These are phyloP conservation scores for Vidua chalybeata DNA, from an alignment of 2,113 vertebrate species.

Conservation along the genomic window DNA sequence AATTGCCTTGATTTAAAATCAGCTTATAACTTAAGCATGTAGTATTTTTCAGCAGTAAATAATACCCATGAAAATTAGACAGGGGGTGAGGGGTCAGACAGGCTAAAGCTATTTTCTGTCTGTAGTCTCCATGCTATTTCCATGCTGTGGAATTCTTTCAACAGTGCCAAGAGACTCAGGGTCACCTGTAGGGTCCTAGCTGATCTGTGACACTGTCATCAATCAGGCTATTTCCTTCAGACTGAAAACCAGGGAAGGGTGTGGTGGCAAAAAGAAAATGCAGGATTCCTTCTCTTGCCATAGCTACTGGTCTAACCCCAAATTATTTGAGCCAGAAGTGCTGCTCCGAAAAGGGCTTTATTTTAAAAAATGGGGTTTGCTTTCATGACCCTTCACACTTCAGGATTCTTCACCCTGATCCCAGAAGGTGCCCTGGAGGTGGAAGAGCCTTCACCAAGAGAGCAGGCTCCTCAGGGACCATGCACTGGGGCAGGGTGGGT, in stretches of 20 bases:
- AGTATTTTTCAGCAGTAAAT: not conserved
- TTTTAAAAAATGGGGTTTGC: not conserved
- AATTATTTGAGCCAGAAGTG: not conserved
- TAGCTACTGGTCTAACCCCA: not conserved
- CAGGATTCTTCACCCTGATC: not conserved
- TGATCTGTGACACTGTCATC: not conserved
- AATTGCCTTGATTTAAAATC: slow-evolving; percentile 21
- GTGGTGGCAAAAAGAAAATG: not conserved
- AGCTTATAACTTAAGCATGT: not conserved
- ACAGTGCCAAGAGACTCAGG: not conserved
- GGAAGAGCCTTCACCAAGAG: not conserved
- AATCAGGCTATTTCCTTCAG: not conserved
- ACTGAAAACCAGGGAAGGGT: not conserved
- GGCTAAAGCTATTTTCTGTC: not conserved
- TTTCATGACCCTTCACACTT: not conserved
- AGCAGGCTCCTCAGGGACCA: not conserved
- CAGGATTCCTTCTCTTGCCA: not conserved
- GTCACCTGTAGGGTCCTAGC: not conserved
- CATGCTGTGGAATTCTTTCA: not conserved
- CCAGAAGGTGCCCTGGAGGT: not conserved
- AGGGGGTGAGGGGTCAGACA: not conserved
- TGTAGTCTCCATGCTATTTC: not conserved
- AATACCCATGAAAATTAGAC: not conserved
- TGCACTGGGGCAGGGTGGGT: rapidly evolving
- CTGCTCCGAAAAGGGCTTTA: not conserved